These are phyloP conservation scores for Philypnodon macrostomus DNA, from an alignment of 2,797 vertebrate species.

Conservation along the genomic window DNA sequence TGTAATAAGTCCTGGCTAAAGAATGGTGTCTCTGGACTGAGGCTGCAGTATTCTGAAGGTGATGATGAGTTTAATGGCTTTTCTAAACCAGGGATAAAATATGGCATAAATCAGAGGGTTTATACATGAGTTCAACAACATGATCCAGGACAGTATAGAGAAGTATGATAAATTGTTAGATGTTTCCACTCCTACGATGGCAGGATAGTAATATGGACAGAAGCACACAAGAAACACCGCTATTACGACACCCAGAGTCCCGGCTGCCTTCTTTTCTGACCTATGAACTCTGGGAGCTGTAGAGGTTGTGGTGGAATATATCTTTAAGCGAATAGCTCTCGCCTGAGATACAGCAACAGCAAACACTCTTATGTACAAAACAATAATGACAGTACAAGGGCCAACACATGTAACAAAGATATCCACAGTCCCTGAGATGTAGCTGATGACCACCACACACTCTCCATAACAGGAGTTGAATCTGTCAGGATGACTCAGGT, in stretches of 20 bases:
- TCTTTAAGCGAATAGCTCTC: conserved; percentile 6
- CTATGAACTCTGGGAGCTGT: conserved; percentile 2
- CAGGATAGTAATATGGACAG: conserved; percentile 50
- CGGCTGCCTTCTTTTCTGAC: conserved; percentile 56
- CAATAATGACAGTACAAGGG: conserved; percentile 44
- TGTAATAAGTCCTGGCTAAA: conserved; percentile 10
- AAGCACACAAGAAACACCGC: conserved; percentile 52
- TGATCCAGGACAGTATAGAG: conserved; percentile 36
- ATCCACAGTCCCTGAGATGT: conserved; percentile 14
- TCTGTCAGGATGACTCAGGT: conserved; percentile 21
- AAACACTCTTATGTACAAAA: conserved; percentile 58
- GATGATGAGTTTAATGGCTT: conserved; percentile 47
- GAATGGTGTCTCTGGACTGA: conserved; percentile 7
- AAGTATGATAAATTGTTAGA: conserved; percentile 15
- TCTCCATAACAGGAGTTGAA: conserved; percentile 44
- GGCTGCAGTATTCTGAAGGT: conserved; percentile 46
- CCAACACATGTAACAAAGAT: conserved; percentile 27
- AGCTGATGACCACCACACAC: conserved; percentile 41
- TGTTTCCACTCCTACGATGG: conserved; percentile 12
- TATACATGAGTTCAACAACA: conserved; percentile 47
- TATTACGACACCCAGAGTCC: conserved; percentile 47
- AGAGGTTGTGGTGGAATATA: rapidly evolving
- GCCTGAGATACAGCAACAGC: conserved; percentile 41
- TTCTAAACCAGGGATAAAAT: conserved; percentile 65
- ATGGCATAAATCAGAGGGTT: conserved; percentile 64